Conservation (phyloP, 2,113 vertebrate genomes). For the Albula glossodonta region DNA sequence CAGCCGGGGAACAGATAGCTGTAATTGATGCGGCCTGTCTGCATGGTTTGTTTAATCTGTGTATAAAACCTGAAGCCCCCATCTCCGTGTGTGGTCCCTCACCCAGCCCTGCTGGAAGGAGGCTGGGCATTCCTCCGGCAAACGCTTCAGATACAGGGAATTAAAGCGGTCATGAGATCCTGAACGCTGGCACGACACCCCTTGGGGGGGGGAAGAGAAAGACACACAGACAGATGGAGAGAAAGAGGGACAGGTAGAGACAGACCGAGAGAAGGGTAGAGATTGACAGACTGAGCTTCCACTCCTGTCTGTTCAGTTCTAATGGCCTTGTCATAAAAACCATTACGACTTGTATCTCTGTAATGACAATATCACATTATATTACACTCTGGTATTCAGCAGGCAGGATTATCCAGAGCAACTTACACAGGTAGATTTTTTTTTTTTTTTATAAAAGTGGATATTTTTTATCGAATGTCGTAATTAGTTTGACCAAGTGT, state of each 20-base stretch:
- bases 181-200: conserved; percentile 24
- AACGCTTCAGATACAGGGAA: conserved; percentile 48
- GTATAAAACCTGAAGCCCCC: conserved; percentile 36
- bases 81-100: conserved; percentile 52
- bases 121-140: conserved; percentile 44
- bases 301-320: neutral
- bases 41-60: conserved; percentile 62
- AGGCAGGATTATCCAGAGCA: too few species aligned
- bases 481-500: too few species aligned
- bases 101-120: conserved; percentile 27
- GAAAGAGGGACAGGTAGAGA: neutral
- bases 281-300: neutral
- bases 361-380: neutral
- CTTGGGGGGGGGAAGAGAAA: neutral
- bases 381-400: too few species aligned
- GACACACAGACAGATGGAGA: neutral
- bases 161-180: conserved; percentile 35
- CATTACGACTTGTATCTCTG: neutral
- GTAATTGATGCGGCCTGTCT: conserved; percentile 51
- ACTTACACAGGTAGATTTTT: too few species aligned
- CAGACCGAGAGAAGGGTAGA: neutral
- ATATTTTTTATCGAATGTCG: too few species aligned
- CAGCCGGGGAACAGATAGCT: conserved; percentile 38
- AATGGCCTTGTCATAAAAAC: neutral
- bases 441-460: too few species aligned